These are phyloP conservation scores for Limenitis camilla DNA, from an alignment of 2,888 invertebrate genomes.

Conservation along the genomic window DNA sequence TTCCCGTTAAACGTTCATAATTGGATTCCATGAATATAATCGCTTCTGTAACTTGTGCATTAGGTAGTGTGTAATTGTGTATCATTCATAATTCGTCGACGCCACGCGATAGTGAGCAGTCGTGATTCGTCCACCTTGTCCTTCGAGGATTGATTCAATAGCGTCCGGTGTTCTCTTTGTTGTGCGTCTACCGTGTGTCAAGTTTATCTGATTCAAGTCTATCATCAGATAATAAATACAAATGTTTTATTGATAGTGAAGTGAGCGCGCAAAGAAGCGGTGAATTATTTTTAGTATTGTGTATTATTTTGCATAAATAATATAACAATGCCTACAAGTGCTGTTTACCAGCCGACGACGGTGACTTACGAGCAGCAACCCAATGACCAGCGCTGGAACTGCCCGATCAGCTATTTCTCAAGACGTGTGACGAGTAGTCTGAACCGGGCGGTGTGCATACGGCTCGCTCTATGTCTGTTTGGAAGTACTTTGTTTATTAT, in stretches of 20 bases:
- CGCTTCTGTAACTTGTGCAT: no score
- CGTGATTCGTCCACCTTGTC: no score
- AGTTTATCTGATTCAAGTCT: no score
- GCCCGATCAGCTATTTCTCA: constrained; percentile 72
- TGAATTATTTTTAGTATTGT: constrained; percentile 16
- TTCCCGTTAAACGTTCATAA: no score
- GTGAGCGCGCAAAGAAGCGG: constrained; percentile 21
- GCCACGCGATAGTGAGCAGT: no score
- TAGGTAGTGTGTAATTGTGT: no score
- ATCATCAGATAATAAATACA: no score
- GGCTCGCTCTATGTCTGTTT: constrained; percentile 57
- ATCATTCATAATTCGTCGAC: no score
- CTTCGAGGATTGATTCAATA: no score
- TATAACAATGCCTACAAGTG: constrained; percentile 78
- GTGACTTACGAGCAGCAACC: constrained; percentile 81
- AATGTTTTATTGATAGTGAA: constrained; percentile 15
- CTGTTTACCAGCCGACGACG: constrained; percentile 86
- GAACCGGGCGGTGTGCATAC: constrained; percentile 59
- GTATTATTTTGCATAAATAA: constrained; percentile 24
- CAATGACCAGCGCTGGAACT: constrained; percentile 72
- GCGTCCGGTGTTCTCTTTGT: no score
- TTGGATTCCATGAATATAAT: no score
- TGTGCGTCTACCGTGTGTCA: no score
- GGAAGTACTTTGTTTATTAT: constrained; percentile 46
- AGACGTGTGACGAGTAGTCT: constrained; percentile 67